Conservation (phyloP, 2,888 invertebrate species). For the Yponomeuta malinellus region DNA sequence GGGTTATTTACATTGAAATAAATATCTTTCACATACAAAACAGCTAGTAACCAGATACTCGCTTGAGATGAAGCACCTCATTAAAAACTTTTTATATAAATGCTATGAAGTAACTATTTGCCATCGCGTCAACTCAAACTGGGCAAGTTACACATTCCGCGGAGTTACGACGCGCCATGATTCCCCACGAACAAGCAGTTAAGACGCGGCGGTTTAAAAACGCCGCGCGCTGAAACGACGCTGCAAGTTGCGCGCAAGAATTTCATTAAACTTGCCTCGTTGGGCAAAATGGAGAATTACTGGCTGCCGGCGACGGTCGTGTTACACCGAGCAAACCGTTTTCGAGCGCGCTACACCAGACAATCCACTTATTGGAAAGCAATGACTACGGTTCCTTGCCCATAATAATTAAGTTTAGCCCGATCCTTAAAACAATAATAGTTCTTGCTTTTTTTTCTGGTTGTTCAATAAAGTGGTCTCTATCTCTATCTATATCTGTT, state of each 20-base stretch:
- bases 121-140: not conserved
- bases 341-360: too few relatives aligned
- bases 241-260: constrained; percentile 38
- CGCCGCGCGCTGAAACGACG: constrained; percentile 22
- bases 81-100: too few relatives aligned
- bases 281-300: constrained; percentile 47
- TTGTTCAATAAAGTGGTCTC: too few relatives aligned
- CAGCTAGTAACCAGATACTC: too few relatives aligned
- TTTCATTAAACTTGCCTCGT: constrained; percentile 63
- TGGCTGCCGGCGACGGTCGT: constrained; percentile 25
- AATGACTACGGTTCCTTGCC: not conserved
- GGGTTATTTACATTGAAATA: too few relatives aligned
- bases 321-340: not conserved
- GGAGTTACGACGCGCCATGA: not conserved
- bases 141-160: not conserved
- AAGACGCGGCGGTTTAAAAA: constrained; percentile 25
- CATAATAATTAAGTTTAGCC: too few relatives aligned
- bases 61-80: too few relatives aligned
- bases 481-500: too few relatives aligned
- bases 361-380: not conserved
- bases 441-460: too few relatives aligned
- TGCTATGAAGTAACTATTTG: too few relatives aligned
- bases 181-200: constrained; percentile 6
- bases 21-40: too few relatives aligned
- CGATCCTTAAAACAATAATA: too few relatives aligned